A percentile compares a stretch with the other conserved stretches of the same genome.
phyloP scores from a whole-genome alignment of 2,797 vertebrate species.

The Anabas testudineus region DNA sequence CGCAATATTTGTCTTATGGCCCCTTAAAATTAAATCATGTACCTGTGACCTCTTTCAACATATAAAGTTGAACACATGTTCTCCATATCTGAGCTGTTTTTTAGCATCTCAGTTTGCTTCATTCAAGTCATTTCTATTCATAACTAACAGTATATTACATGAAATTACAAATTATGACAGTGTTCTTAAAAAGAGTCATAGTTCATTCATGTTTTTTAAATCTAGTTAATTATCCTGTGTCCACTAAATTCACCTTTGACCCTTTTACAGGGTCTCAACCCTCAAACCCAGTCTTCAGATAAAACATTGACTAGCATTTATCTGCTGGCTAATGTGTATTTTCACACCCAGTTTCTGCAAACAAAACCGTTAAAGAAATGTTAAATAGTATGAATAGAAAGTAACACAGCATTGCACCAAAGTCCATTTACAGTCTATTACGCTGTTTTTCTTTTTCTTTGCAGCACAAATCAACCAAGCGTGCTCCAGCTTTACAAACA shows the following conservation, averaged over 20 bases:
- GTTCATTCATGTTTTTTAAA: not conserved
- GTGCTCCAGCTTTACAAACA: not conserved
- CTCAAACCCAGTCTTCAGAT: not conserved
- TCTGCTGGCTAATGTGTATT: not conserved
- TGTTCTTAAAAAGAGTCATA: not conserved
- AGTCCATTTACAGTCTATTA: not conserved
- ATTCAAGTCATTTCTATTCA: not conserved
- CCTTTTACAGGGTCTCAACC: not conserved
- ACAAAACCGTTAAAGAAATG: no score
- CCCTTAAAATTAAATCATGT: no score
- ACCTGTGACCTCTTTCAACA: no score
- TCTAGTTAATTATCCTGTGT: not conserved
- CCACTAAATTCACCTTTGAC: no score
- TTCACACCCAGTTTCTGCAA: not conserved
- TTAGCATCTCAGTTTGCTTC: no score
- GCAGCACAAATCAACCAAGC: not conserved
- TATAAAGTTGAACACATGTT: no score
- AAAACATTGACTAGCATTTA: not conserved
- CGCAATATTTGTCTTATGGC: no score
- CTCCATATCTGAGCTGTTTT: no score
- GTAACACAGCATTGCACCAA: not conserved
- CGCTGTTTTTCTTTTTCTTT: not conserved
- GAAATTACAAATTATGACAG: no score
- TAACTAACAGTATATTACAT: not conserved
- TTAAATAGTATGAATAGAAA: no score